Conservation (phyloP, 2,797 vertebrate genomes). For the Muscicapa striata region DNA sequence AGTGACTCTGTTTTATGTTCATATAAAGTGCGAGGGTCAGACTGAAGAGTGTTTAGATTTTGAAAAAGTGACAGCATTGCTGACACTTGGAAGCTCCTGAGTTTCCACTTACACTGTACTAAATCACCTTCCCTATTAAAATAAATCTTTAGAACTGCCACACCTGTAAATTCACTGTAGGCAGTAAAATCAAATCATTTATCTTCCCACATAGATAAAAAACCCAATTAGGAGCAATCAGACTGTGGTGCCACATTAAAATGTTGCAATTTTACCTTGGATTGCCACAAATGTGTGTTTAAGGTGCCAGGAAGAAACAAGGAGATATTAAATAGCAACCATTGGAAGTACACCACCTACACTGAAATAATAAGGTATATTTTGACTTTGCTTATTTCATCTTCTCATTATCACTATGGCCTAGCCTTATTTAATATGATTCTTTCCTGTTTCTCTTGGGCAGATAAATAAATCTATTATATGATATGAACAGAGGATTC, state of each 20-base stretch:
- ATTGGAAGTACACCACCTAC: not conserved
- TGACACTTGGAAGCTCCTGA: not conserved
- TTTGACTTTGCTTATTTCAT: not conserved
- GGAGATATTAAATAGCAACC: not conserved
- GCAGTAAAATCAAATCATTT: not conserved
- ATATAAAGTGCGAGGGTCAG: not conserved
- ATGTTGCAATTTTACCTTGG: not conserved
- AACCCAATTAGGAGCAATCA: conserved; percentile 1
- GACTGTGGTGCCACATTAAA: not conserved
- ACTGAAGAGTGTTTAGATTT: not conserved
- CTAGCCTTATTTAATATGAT: not conserved
- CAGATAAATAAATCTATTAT: not conserved
- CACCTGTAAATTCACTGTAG: not conserved
- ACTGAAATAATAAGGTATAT: not conserved
- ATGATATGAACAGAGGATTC: not conserved
- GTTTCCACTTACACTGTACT: not conserved
- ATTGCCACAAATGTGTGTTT: not conserved
- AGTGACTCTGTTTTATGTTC: not conserved
- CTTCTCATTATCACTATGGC: not conserved
- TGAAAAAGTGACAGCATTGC: not conserved
- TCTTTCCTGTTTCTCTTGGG: not conserved
- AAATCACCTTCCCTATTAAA: conserved; percentile 7
- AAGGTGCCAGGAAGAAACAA: not conserved
- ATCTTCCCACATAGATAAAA: not conserved
- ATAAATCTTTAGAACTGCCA: not conserved